Base-by-base conservation (phyloP, 2,113 vertebrate genomes). In the Solea solea region DNA sequence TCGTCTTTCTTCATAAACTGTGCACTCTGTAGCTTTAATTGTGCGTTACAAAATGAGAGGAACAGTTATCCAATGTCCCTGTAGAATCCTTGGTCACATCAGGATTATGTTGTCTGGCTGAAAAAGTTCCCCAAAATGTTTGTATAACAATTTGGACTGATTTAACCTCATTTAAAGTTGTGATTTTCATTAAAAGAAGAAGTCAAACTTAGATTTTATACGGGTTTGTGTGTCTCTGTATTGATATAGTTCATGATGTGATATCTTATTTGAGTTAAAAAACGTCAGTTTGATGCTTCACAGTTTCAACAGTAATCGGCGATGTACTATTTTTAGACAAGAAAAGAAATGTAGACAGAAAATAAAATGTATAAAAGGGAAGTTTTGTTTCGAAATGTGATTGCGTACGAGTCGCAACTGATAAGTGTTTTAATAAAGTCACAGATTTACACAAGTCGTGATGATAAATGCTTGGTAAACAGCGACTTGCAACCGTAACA, bases 371-470 rank as follows among this genome's bases (percentile, higher is more conserved):
- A 21, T 13, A 8, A 0, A 6, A 21, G 21, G 8, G n/a, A 1
- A 62, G 7, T 28, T 21, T 57, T 25, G 48, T 13, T 41, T 51
- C 34, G 5, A 71, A 69, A 70, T 12, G 6, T 66, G 27, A 34
- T 61, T 8, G 7, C n/a, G 45, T 72, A 63, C 6, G 7, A 52
- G n/a, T 49, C 27, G 48, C 52, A 76, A 64, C 4, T 1, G n/a
- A 27, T 62, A 41, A 3, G 42, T 58, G 55, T 56, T 28, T 7
- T 55, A 2, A 55, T 56, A 25, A 61, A 58, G 56, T 50, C 8
- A 66, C 56, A 63, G 25, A 60, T 10, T 34, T 6, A 34, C 34
- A 34, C 5, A 34, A 4, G 34, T 34, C 34, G 2, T 34, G 34
- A 34, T 34, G 34, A 6, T 34, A 34, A 34, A 34, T 34, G 34